phyloP scores from a whole-genome alignment of 2,113 vertebrate genomes.

The Triplophysa rosa region DNA sequence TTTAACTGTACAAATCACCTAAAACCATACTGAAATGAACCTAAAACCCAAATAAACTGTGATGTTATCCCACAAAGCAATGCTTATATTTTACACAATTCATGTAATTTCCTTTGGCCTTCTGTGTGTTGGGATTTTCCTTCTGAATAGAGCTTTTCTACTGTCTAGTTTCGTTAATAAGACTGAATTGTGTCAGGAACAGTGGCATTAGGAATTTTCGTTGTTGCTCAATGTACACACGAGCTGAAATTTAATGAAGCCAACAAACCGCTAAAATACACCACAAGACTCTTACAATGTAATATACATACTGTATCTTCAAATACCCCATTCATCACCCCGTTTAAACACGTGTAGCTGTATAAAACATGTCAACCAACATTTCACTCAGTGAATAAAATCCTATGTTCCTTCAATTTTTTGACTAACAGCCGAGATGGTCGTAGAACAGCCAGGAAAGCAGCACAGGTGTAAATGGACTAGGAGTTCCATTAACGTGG shows the following conservation, averaged over 20 bases:
- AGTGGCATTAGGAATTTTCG: constrained; percentile 2
- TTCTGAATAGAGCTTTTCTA: constrained; percentile 61
- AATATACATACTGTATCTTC: not conserved
- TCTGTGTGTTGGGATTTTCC: constrained; percentile 59
- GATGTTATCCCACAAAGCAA: constrained; percentile 13
- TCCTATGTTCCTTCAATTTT: constrained; percentile 9
- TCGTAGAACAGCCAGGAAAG: constrained; percentile 22
- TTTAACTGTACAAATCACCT: too few species aligned
- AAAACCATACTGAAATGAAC: not conserved
- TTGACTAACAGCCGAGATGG: constrained; percentile 18
- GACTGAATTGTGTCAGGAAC: constrained; percentile 2
- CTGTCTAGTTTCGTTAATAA: not conserved
- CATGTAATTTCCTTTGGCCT: constrained; percentile 58
- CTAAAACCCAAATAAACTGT: not conserved
- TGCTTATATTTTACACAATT: constrained; percentile 61
- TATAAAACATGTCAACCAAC: constrained; percentile 48
- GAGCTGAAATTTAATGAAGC: constrained; percentile 19
- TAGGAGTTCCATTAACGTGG: constrained; percentile 36
- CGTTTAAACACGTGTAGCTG: constrained; percentile 10
- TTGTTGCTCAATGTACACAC: not conserved
- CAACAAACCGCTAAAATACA: constrained; percentile 1
- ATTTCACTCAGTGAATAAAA: constrained; percentile 54
- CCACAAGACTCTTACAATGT: constrained; percentile 3
- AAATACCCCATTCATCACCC: constrained; percentile 18
- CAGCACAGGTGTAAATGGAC: constrained; percentile 37